Evolutionary conservation across 2,888 invertebrate species (phyloP).

Genomic region (Mimachlamys varia): DNA sequence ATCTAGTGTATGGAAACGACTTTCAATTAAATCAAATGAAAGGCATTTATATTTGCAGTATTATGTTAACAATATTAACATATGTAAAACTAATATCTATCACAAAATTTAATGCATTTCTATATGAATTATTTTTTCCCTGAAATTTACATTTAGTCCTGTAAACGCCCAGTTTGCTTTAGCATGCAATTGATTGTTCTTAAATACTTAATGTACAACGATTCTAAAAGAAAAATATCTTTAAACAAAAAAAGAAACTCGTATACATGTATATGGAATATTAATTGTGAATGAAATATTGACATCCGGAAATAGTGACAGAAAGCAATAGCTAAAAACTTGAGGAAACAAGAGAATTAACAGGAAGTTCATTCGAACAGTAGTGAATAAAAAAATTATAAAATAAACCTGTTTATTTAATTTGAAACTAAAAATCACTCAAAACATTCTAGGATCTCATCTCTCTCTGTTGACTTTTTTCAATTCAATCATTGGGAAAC

Average conservation of each 20-base stretch:
- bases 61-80: no score
- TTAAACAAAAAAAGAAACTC: background rate
- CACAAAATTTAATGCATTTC: no score
- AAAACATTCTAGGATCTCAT: constrained; percentile 10
- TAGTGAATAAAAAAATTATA: background rate
- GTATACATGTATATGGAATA: background rate
- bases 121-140: no score
- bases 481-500: background rate
- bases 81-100: no score
- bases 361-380: background rate
- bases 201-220: background rate
- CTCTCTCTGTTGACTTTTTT: background rate
- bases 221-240: no score
- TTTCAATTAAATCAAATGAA: no score
- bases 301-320: background rate
- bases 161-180: background rate
- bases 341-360: background rate
- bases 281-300: constrained; percentile 8
- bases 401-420: background rate
- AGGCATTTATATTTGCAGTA: no score
- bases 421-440: constrained; percentile 24
- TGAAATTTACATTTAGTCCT: background rate
- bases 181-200: no score
- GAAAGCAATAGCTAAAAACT: background rate
- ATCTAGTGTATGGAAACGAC: no score